These are phyloP conservation scores for Lepidocolaptes lacrymiger DNA, from an alignment of 2,797 vertebrate species.

Conservation along the genomic window DNA sequence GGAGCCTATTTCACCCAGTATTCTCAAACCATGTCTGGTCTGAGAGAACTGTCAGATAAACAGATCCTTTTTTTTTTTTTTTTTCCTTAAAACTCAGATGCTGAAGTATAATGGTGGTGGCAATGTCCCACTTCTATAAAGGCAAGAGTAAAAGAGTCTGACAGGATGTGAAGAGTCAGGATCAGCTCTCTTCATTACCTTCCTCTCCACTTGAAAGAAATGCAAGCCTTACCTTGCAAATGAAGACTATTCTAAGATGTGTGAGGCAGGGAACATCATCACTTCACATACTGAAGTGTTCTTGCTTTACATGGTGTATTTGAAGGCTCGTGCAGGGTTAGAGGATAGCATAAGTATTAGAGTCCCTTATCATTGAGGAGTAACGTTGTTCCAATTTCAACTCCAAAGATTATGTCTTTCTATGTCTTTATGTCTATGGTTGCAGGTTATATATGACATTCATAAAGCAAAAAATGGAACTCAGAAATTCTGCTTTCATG, in stretches of 20 bases:
- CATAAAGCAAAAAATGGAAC: background rate
- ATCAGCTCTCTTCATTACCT: background rate
- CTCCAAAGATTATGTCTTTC: background rate
- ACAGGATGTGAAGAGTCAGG: background rate
- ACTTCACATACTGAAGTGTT: background rate
- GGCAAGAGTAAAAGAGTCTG: background rate
- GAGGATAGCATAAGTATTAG: background rate
- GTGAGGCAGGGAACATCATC: background rate
- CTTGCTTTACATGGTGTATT: background rate
- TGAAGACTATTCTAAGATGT: background rate
- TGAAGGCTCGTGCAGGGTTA: background rate
- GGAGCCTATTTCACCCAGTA: background rate
- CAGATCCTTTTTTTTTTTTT: background rate
- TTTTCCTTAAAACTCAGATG: background rate
- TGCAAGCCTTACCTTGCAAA: background rate
- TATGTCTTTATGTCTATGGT: no score
- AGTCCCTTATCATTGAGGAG: background rate
- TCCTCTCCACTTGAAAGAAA: background rate
- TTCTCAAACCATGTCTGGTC: background rate
- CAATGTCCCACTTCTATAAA: background rate
- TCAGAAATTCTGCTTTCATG: background rate
- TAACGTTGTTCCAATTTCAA: fast-evolving
- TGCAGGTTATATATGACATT: background rate
- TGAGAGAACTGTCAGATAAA: background rate
- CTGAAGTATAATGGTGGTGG: background rate